Evolutionary conservation across 2,888 invertebrate genomes (phyloP), one percentile per base, ranked within the genome.

Genomic region (Aspidiotus rigidus): DNA sequence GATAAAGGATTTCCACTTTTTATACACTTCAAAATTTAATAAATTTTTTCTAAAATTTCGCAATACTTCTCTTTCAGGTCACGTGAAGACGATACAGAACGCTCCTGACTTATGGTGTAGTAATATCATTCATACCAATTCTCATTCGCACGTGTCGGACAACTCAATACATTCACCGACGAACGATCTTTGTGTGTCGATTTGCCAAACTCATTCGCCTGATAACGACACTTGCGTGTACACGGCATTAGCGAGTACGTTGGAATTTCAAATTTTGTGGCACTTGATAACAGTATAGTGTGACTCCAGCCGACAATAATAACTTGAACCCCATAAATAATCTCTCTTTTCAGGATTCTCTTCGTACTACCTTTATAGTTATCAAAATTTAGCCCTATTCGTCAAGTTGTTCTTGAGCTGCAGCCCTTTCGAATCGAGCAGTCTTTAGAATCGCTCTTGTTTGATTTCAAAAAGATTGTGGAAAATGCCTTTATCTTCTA

Each of bases 161-260:
- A 60, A 70, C 44, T 62, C 72, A 28, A 62, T 64, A 56, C 71
- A 64, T 64, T 64, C 72, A 16, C 70, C 72, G 16, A 72, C 72
- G 16, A 72, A 74, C 69, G 74, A 76, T 63, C 74, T 76, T 72
- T 76, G 76, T 71, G 75, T 75, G 39, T 74, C 74, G 28, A 74
- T 76, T 41, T 74, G 74, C 44, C 71, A 74, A 17, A 73, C 73
- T 62, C 73, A 74, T 71, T 74, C 75, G 62, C 73, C 75, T 40
- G 74, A 74, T 69, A 73, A 74, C 62, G 72, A 74, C 69, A 73
- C 73, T 59, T 74, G 75, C 72, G 75, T 76, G 71, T 76, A 76
- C 73, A 75, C 76, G 41, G 73, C 76, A 41, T 74, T 76, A 73
- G 75, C 74, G 49, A 74, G 74, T 74, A 63, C 64, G 69, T 70